A percentile compares a stretch with the other conserved stretches of the same genome.
phyloP scores from a whole-genome alignment of 2,797 vertebrate genomes.

The Prionace glauca region DNA sequence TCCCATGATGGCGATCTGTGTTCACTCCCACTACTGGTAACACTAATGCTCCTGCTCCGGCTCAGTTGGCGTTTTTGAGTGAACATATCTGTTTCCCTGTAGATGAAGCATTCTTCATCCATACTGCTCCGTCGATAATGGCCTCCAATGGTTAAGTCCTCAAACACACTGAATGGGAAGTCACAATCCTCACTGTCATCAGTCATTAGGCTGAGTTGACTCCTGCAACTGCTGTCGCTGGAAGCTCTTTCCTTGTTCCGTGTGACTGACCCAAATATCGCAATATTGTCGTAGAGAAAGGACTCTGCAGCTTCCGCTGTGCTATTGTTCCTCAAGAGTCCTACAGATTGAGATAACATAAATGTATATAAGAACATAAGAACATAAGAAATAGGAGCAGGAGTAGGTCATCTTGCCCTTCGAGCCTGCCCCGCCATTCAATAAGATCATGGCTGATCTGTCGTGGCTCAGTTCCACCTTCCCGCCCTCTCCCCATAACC shows the following conservation, averaged over 20 bases:
- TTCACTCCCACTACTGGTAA: conserved; percentile 62
- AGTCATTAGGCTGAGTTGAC: conserved; percentile 64
- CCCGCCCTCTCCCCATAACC: too few relatives aligned
- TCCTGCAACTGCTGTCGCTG: conserved; percentile 79
- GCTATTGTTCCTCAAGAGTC: neutral
- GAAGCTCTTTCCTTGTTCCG: conserved; percentile 59
- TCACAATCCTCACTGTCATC: conserved; percentile 71
- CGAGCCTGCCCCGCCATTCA: too few relatives aligned
- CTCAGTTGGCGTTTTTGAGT: conserved; percentile 45
- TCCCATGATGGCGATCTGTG: conserved; percentile 76
- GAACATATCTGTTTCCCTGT: conserved; percentile 30
- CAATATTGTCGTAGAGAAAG: conserved; percentile 28
- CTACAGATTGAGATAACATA: neutral
- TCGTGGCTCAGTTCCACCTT: too few relatives aligned
- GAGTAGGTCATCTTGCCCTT: too few relatives aligned
- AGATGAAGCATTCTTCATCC: conserved; percentile 68
- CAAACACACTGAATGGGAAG: conserved; percentile 60
- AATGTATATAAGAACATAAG: too few relatives aligned
- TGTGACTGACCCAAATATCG: fast-evolving
- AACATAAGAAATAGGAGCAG: too few relatives aligned
- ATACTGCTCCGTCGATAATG: conserved; percentile 64
- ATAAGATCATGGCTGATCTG: too few relatives aligned
- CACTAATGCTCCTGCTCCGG: conserved; percentile 64
- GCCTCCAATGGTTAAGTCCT: conserved; percentile 58
- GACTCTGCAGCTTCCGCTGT: conserved; percentile 52